Base-by-base conservation (phyloP, 53 echinoderm and acorn worm genomes). In the Zoroaster sp. region DNA sequence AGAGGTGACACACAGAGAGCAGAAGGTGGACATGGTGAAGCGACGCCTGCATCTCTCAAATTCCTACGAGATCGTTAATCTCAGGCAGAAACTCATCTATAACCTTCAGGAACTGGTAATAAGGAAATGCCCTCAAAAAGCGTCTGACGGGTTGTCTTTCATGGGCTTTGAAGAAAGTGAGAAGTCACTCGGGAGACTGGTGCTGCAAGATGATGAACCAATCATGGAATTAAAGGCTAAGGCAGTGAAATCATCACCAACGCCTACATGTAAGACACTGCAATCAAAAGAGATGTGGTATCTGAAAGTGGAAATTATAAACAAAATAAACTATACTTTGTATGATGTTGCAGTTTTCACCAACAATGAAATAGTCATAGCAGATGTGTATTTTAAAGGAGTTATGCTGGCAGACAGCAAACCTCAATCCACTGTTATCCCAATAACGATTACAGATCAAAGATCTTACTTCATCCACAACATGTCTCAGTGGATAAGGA, bases 311-410 rank as follows among this genome's bases (percentile, higher is more conserved):
- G 18, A 76, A 28, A 30, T 76, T 15, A 3, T 49, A 43, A 25
- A 3, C 28, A 49, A 35, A 18, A 2, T 15, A 36, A 53, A 10
- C 17, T 18, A 1, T 18, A 33, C 20, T 49, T 77, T 49, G 2
- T 46, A 79, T 39, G n/a, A 79, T 39, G 38, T 79, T 31, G 63
- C 79, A 79, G 79, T 55, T 17, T 79, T 79, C 21, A 54, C 79
- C 1, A 37, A 79, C 63, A 79, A 59, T 54, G 79, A 54, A 63
- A 25, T 79, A 49, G 40, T 79, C 25, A 36, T 59, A 36, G 20
- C 36, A 2, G 79, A 79, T 25, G 23, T n/a, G 11, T 0, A 59
- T 2, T 8, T 17, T 38, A 63, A 15, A 40, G 18, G 54, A 11
- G 31, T 55, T 53, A 79, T 35, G 0, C 21, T 59, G 28, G 28